These are phyloP conservation scores for Ceyx melanurus DNA, from an alignment of 2,113 vertebrate genomes.

Conservation along the genomic window DNA sequence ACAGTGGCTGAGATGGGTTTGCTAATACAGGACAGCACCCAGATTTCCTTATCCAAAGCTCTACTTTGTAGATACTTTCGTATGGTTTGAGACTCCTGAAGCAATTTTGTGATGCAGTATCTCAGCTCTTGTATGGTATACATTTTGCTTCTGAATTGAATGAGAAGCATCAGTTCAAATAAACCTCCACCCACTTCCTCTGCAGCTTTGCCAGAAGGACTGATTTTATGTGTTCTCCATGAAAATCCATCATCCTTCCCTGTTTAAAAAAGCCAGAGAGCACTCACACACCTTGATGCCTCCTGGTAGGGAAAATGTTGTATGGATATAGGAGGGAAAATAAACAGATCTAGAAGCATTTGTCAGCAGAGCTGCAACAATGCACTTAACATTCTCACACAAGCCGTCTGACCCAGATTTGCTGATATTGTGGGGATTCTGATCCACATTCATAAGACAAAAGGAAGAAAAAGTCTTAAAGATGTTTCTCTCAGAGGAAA, in stretches of 20 bases:
- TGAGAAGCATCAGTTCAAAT: not conserved
- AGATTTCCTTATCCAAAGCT: not conserved
- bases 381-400: too few relatives aligned
- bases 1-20: not conserved
- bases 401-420: not conserved
- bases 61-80: not conserved
- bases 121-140: fast-evolving
- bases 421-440: not conserved
- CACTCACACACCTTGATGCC: not conserved
- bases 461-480: not conserved
- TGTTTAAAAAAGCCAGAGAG: not conserved
- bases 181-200: not conserved
- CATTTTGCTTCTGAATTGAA: not conserved
- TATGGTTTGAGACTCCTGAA: not conserved
- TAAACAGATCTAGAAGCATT: not conserved
- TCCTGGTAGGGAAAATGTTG: not conserved
- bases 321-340: fast-evolving
- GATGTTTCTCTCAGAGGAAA: not conserved
- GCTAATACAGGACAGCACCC: not conserved
- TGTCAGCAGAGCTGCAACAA: not conserved
- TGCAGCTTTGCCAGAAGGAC: not conserved
- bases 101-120: not conserved
- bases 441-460: not conserved
- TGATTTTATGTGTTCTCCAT: not conserved
- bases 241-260: not conserved